Evolutionary conservation across 1,140 invertebrate species (phyloP), one percentile per base, ranked within the genome.

Genomic region (Rhynchophorus ferrugineus): DNA sequence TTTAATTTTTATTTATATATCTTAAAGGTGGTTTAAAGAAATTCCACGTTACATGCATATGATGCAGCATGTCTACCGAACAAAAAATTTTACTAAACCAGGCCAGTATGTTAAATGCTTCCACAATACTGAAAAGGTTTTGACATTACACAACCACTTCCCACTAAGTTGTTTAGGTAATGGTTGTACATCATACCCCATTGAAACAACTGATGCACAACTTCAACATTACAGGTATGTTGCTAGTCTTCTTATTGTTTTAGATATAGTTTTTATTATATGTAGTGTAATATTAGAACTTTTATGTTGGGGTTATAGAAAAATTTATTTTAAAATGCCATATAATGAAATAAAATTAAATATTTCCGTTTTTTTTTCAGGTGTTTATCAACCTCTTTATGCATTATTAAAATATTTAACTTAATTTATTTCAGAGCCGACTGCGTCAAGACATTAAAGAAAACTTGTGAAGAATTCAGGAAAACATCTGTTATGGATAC

Each of bases 61-160:
- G 90, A 66, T 94, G 60, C 90, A 93, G 70, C 91, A 95, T 70
- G 90, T 95, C 3, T 91, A 91, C 64, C 78, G 91, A 5, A 85
- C 87, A 38, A 83, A 83, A 63, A 94, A 94, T 71, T 94, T 91
- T 70, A 95, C 91, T 1, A 92, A 92, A 70, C 91, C 90, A 1
- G 89, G 91, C 57, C 87, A 91, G 68, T 94, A 93, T 70, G 86
- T 94, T 22, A 95, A 95, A 70, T 92, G 90, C 71, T 95, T 95
- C 75, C 91, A 95, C 68, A 90, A 94, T 71, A 87, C 90, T 3
- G 85, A 91, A 59, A 78, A 87, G 52, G 90, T 91, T 13, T 77
- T 94, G 5, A 90, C 89, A 3, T 74, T 95, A 29, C 91, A 95
- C 75, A 95, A 95, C 71, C 91, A 95, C 71, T 94, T 93, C 64